Conservation (phyloP, 2,888 invertebrate species). For the Megastigmus dorsalis region DNA sequence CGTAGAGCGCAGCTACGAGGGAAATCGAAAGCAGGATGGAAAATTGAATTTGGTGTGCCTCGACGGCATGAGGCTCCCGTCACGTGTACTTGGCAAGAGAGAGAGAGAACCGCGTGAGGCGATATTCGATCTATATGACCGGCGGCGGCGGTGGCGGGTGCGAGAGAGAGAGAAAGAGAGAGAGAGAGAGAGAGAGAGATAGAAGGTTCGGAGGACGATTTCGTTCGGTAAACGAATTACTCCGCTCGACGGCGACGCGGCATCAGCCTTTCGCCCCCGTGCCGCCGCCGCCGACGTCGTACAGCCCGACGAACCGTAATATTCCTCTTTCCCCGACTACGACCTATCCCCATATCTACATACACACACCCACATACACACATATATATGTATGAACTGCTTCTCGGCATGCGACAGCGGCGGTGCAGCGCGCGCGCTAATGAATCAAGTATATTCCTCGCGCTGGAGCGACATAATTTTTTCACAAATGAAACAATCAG, state of each 20-base stretch:
- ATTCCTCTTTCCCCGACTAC: no score
- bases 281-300: no score
- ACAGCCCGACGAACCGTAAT: no score
- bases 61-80: neutral
- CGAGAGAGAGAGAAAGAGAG: no score
- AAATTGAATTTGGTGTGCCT: constrained; percentile 4
- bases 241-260: neutral
- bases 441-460: neutral
- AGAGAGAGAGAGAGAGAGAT: no score
- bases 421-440: neutral
- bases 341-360: no score
- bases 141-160: neutral
- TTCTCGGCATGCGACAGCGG: no score
- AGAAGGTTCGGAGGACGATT: no score
- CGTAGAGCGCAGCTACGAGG: neutral
- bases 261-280: neutral
- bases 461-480: neutral
- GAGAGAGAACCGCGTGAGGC: neutral
- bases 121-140: neutral
- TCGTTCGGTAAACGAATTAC: neutral
- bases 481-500: no score
- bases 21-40: constrained; percentile 16
- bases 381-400: no score
- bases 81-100: neutral
- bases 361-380: no score